Evolutionary conservation across 2,797 vertebrate genomes (phyloP).

Genomic region (Pitangus sulphuratus): DNA sequence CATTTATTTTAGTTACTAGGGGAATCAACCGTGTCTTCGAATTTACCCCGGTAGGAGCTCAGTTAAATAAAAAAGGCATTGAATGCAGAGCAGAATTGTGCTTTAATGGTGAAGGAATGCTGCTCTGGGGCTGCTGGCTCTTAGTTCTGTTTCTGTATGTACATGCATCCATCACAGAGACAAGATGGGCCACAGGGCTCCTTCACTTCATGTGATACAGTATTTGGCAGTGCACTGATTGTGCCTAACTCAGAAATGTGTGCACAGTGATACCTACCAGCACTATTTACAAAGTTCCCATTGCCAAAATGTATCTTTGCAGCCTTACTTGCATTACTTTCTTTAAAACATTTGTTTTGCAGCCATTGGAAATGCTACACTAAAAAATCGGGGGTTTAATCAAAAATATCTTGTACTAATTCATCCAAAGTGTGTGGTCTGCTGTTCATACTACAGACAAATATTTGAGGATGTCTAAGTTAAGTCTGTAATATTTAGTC

Average conservation of each 20-base stretch:
- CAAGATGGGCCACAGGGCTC: neutral
- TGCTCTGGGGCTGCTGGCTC: neutral
- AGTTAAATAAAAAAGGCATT: neutral
- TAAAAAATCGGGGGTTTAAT: neutral
- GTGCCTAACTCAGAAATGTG: neutral
- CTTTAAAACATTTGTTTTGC: neutral
- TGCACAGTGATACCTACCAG: neutral
- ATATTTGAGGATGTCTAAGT: neutral
- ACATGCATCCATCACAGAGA: neutral
- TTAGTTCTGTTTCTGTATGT: neutral
- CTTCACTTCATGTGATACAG: neutral
- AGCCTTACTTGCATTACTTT: neutral
- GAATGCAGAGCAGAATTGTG: neutral
- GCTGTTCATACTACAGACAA: neutral
- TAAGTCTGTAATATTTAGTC: neutral
- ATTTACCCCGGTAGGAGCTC: neutral
- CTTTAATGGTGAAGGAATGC: neutral
- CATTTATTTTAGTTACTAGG: constrained; percentile 3
- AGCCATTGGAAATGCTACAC: neutral
- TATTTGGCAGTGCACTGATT: neutral
- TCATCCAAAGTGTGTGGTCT: neutral
- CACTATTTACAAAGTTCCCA: neutral
- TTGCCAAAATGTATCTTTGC: neutral
- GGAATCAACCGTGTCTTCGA: neutral
- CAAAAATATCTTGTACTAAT: neutral